phyloP scores from a whole-genome alignment of 2,888 invertebrate species.

The Ennomos erosarius region DNA sequence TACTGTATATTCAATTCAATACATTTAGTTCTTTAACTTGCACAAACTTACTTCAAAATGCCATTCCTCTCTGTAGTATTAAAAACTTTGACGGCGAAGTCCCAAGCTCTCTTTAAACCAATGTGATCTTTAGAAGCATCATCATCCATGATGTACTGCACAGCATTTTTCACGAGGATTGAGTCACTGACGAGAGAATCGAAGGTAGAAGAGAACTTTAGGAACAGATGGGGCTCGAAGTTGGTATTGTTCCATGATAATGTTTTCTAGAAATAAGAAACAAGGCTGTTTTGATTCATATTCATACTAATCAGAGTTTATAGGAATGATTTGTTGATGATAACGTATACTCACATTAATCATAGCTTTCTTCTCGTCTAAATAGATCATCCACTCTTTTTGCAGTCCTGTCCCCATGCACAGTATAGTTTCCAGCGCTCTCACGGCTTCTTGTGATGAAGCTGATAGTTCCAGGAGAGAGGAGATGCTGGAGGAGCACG shows the following conservation, averaged over 20 bases:
- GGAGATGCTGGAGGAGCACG: slow-evolving; percentile 63
- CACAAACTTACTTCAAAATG: slow-evolving; percentile 54
- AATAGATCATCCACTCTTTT: slow-evolving; percentile 74
- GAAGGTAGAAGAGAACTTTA: slow-evolving; percentile 69
- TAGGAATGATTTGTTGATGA: no score
- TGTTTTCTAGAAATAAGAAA: slow-evolving; percentile 50
- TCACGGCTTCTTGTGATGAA: slow-evolving; percentile 63
- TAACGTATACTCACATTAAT: slow-evolving; percentile 56
- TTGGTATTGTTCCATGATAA: slow-evolving; percentile 59
- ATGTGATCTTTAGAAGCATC: slow-evolving; percentile 38
- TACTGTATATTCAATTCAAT: no score
- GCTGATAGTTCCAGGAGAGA: slow-evolving; percentile 66
- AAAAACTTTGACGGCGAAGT: slow-evolving; percentile 54
- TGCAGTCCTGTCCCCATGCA: slow-evolving; percentile 70
- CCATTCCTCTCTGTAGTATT: slow-evolving; percentile 52
- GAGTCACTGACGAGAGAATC: slow-evolving; percentile 62
- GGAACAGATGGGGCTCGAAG: slow-evolving; percentile 62
- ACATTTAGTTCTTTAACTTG: no score
- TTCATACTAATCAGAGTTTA: no score
- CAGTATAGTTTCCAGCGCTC: slow-evolving; percentile 72
- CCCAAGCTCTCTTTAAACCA: slow-evolving; percentile 56
- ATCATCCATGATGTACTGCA: slow-evolving; percentile 50
- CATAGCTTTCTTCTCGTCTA: slow-evolving; percentile 49
- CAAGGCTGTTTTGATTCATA: not conserved
- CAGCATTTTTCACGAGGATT: slow-evolving; percentile 48